Percentiles rank a stretch among this genome's conserved stretches.
These are phyloP conservation scores for Coendou prehensilis DNA, from an alignment of 2,797 vertebrate species.

Conservation along the genomic window DNA sequence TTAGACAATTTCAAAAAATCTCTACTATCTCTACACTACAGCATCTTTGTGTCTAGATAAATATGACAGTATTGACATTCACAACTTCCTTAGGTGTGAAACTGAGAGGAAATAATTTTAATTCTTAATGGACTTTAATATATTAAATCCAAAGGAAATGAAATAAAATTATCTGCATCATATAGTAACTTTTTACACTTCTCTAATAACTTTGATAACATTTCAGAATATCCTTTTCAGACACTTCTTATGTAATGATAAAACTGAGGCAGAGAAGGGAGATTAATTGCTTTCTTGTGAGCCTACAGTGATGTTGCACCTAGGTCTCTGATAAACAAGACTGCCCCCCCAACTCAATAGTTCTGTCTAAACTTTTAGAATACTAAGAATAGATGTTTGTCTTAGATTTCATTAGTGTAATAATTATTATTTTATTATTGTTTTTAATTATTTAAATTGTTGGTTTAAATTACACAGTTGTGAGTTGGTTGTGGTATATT, in stretches of 20 bases:
- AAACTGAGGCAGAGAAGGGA: slow-evolving; percentile 14
- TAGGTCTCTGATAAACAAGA: slow-evolving; percentile 18
- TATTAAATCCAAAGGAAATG: slow-evolving; percentile 41
- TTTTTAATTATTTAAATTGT: slow-evolving; percentile 63
- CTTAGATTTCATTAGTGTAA: not conserved
- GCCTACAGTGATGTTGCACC: not conserved
- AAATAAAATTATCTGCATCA: not conserved
- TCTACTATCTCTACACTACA: not conserved
- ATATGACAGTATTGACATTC: not conserved
- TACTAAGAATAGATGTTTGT: not conserved
- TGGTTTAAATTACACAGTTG: slow-evolving; percentile 17
- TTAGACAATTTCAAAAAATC: not conserved
- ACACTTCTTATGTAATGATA: slow-evolving; percentile 26
- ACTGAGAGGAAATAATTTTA: slow-evolving; percentile 49
- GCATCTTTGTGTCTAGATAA: slow-evolving; percentile 8
- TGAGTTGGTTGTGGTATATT: slow-evolving; percentile 44
- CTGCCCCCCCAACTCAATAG: not conserved
- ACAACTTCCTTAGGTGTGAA: slow-evolving; percentile 28
- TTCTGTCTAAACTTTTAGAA: slow-evolving; percentile 50
- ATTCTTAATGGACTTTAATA: slow-evolving; percentile 15
- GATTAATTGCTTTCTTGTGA: slow-evolving; percentile 7
- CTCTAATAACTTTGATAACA: slow-evolving; percentile 3
- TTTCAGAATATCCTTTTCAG: not conserved
- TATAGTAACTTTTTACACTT: slow-evolving; percentile 13
- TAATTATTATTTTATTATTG: not conserved